These are phyloP conservation scores for Petrocephalus microphthalmus DNA, from an alignment of 2,113 vertebrate genomes.

Conservation along the genomic window DNA sequence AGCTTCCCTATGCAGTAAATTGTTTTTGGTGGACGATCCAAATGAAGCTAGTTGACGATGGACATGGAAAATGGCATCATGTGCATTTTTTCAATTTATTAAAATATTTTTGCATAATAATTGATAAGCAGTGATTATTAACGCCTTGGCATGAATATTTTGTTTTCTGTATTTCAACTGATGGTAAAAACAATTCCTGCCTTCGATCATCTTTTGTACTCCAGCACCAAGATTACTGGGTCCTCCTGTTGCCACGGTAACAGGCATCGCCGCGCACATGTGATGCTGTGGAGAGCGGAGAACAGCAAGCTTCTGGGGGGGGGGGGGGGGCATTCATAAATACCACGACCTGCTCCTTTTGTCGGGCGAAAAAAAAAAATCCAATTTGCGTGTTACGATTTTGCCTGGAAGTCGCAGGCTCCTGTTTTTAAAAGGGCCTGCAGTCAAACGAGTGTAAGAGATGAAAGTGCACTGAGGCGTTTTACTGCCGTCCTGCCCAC, in stretches of 20 bases:
- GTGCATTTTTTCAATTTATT: background rate
- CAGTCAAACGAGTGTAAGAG: background rate
- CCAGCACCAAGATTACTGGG: background rate
- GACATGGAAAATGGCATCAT: background rate
- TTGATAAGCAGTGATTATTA: background rate
- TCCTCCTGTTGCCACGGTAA: conserved; percentile 10
- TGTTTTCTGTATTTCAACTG: background rate
- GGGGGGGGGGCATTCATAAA: conserved; percentile 3
- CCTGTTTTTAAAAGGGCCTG: background rate
- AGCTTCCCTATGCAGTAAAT: background rate
- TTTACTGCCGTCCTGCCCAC: conserved; percentile 21
- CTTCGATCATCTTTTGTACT: conserved; percentile 4
- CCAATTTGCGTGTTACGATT: background rate
- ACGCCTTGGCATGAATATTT: background rate
- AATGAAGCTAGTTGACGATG: background rate
- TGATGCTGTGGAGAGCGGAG: background rate
- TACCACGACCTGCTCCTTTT: background rate
- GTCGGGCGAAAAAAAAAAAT: background rate
- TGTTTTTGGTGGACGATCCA: background rate
- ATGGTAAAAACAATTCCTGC: background rate
- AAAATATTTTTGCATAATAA: background rate
- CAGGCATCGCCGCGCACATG: background rate
- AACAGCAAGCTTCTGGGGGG: background rate
- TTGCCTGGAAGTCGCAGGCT: background rate
- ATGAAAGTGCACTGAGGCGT: background rate